Percentiles rank a stretch among this genome's conserved stretches.
Evolutionary conservation across 2,888 invertebrate species (phyloP).

Genomic region (Pyrgus malvae): DNA sequence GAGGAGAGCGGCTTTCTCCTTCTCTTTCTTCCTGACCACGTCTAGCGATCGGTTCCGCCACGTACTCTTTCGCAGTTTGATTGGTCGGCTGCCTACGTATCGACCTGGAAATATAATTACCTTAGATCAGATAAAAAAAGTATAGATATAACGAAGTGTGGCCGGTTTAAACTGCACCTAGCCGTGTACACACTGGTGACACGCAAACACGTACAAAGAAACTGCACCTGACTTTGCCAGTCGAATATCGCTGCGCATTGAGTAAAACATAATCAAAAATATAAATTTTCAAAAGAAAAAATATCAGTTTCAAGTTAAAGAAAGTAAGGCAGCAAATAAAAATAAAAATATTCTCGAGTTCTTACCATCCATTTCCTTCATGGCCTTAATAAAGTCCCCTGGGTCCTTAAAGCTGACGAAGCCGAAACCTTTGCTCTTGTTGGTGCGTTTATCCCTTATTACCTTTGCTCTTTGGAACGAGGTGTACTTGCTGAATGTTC

Average conservation of each 20-base stretch:
- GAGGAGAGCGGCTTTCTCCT: slow-evolving; percentile 94
- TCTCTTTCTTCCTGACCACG: slow-evolving; percentile 96
- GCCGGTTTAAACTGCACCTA: no score
- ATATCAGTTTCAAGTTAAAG: no score
- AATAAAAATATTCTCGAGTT: no score
- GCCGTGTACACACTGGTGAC: no score
- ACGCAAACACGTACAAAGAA: no score
- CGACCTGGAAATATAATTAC: slow-evolving; percentile 84
- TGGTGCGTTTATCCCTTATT: slow-evolving; percentile 96
- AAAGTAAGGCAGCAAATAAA: no score
- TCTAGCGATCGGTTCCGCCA: slow-evolving; percentile 98
- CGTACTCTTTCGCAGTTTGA: slow-evolving; percentile 97
- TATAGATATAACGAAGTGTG: no score
- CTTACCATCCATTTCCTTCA: slow-evolving; percentile 99
- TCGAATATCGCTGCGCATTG: no score
- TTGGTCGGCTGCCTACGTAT: slow-evolving; percentile 99
- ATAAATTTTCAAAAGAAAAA: no score
- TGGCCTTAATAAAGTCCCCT: slow-evolving; percentile 97
- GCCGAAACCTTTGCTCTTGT: slow-evolving; percentile 99
- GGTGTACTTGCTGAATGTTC: slow-evolving; percentile 96
- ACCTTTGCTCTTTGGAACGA: slow-evolving; percentile 98
- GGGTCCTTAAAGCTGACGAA: slow-evolving; percentile 99
- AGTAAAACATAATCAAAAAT: no score
- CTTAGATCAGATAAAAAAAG: no score
- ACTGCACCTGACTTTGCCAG: no score